Conservation (phyloP, 2,888 invertebrate species). For the Sesia apiformis region DNA sequence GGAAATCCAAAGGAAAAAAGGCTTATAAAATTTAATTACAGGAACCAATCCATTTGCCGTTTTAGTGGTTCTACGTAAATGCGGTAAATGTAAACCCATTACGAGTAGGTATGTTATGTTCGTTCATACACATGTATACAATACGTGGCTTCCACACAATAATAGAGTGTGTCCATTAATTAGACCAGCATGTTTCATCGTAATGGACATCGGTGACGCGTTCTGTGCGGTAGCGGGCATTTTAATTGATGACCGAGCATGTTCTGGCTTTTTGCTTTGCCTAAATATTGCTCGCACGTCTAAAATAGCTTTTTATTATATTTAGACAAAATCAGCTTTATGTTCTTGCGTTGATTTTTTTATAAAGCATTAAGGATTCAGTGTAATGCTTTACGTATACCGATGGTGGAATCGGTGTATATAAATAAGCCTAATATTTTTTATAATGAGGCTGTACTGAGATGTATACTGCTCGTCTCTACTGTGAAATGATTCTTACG, state of each 20-base stretch:
- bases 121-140: not conserved
- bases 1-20: too few relatives aligned
- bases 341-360: conserved; percentile 9
- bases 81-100: too few relatives aligned
- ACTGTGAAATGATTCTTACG: too few relatives aligned
- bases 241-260: conserved; percentile 27
- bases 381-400: too few relatives aligned
- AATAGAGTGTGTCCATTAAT: conserved; percentile 62
- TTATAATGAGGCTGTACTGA: too few relatives aligned
- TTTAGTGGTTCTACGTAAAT: too few relatives aligned
- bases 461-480: too few relatives aligned
- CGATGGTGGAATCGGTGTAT: too few relatives aligned
- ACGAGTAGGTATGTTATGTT: too few relatives aligned
- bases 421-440: too few relatives aligned
- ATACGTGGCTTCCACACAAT: conserved; percentile 39
- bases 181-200: conserved; percentile 60
- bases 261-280: conserved; percentile 26
- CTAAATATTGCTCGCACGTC: conserved; percentile 19
- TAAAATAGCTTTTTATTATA: conserved; percentile 8
- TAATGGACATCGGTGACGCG: conserved; percentile 54
- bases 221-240: conserved; percentile 14
- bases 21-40: too few relatives aligned
- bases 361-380: not conserved
- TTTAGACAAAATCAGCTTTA: conserved; percentile 5
- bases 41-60: too few relatives aligned